Evolutionary conservation across 2,113 vertebrate genomes (phyloP).

Genomic region (Nyctereutes procyonoides): DNA sequence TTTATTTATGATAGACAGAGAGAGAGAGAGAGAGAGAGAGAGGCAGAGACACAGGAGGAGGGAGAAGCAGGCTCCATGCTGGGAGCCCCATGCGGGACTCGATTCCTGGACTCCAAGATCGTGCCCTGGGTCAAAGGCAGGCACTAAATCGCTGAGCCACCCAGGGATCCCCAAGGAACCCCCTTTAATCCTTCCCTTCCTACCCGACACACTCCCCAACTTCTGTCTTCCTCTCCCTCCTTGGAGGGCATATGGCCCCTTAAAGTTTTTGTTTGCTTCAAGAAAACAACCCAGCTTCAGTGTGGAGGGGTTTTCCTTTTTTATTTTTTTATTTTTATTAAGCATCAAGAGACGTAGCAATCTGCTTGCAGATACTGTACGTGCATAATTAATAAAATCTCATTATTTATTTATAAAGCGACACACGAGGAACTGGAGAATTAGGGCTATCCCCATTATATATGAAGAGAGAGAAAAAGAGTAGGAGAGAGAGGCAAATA

Average conservation of each 20-base stretch:
- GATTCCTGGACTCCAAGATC: too few species aligned
- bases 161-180: neutral
- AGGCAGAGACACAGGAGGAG: too few species aligned
- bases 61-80: too few species aligned
- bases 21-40: too few species aligned
- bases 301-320: slow-evolving; percentile 58
- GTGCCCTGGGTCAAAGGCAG: too few species aligned
- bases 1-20: too few species aligned
- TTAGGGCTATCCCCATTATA: slow-evolving; percentile 75
- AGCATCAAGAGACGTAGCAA: slow-evolving; percentile 74
- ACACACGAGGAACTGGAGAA: slow-evolving; percentile 71
- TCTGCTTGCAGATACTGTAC: slow-evolving; percentile 76
- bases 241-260: slow-evolving; percentile 62
- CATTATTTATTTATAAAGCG: slow-evolving; percentile 84
- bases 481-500: slow-evolving; percentile 37
- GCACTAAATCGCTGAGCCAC: too few species aligned
- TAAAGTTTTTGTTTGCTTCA: slow-evolving; percentile 78
- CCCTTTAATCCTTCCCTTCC: neutral
- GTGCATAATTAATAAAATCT: slow-evolving; percentile 85
- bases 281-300: slow-evolving; percentile 31
- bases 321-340: neutral
- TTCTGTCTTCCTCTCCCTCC: slow-evolving; percentile 49
- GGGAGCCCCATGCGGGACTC: too few species aligned
- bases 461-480: slow-evolving; percentile 52
- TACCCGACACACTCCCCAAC: neutral